Evolutionary conservation across 2,113 vertebrate species (phyloP).

Genomic region (Rhineura floridana): DNA sequence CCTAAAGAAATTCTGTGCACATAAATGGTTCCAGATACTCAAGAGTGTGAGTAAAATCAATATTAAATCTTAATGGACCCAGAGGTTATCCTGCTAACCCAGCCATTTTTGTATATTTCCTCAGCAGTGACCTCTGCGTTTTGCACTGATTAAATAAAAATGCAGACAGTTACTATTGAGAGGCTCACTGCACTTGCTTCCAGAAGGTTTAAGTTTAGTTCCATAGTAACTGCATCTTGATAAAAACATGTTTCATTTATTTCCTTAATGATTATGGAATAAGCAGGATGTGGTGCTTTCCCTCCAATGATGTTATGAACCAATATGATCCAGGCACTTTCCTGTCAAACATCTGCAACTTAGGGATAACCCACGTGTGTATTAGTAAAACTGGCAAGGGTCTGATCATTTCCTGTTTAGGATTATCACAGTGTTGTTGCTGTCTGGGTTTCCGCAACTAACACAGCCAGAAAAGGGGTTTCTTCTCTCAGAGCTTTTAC

Average conservation of each 20-base stretch:
- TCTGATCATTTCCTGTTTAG: conserved; percentile 67
- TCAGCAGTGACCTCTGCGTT: conserved; percentile 9
- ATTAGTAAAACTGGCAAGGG: conserved; percentile 74
- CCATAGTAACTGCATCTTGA: conserved; percentile 62
- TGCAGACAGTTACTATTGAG: conserved; percentile 32
- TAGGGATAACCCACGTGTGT: conserved; percentile 76
- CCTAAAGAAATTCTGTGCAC: not conserved
- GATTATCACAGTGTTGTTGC: conserved; percentile 69
- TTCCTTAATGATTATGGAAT: conserved; percentile 62
- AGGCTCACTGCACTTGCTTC: conserved; percentile 50
- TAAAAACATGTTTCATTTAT: conserved; percentile 69
- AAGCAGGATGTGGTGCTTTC: conserved; percentile 71
- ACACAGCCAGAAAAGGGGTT: conserved; percentile 44
- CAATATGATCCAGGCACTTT: conserved; percentile 78
- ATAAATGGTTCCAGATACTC: conserved; percentile 25
- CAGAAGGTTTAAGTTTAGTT: conserved; percentile 72
- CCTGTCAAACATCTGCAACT: conserved; percentile 76
- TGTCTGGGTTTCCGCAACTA: conserved; percentile 50
- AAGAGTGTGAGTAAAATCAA: not conserved
- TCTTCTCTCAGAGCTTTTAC: conserved; percentile 25
- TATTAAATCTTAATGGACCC: not conserved
- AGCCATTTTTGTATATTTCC: conserved; percentile 13
- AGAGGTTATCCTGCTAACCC: conserved; percentile 1
- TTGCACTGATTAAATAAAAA: conserved; percentile 1
- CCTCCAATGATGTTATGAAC: conserved; percentile 69